Evolutionary conservation across 2,888 invertebrate species (phyloP), one percentile per base, ranked within the genome.

Genomic region (Onchidella celtica): DNA sequence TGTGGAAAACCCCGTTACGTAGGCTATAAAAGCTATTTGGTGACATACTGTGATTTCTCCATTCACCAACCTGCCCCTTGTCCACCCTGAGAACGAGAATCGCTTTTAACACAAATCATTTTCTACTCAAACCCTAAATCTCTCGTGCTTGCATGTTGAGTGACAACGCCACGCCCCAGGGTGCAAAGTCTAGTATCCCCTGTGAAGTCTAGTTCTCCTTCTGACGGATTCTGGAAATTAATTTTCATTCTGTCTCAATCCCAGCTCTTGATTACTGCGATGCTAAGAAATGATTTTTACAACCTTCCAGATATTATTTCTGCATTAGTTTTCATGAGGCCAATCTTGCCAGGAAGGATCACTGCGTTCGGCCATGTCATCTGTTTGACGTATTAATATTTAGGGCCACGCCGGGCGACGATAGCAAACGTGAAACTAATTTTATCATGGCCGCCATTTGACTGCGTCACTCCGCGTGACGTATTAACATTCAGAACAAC

Each of bases 381-480:
- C 55, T 66, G 55, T 29, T 40, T 66, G 77, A 68, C 57, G 34
- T 68, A 55, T 55, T 57, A 32, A 77, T 68, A 77, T 77, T 68
- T 66, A 34, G 66, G 68, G 21, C 47, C 24, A 77, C 27, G 55
- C 34, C 66, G 34, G n/a, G 24, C 24, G 4, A 6, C 29, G 55
- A 34, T 21, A 24, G 27, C 68, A 55, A 24, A 55, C 34, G 27
- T 21, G 36, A 32, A 68, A 77, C 29, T 77, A 77, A 68, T 57
- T 68, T 32, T 68, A 34, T 68, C 77, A 40, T 57, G 9, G 47
- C 14, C 14, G 2, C 36, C 14, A 11, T 24, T 3, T 1, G 36
- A 32, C 27, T 61, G 27, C 38, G 59, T 36, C 36, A 59, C 17
- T 3, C 59, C 36, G 73, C 73, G n/a, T 57, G 73, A 17, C 14